A percentile compares a stretch with the other conserved stretches of the same genome.
phyloP scores from a whole-genome alignment of 2,797 vertebrate genomes.

The Thaleichthys pacificus region DNA sequence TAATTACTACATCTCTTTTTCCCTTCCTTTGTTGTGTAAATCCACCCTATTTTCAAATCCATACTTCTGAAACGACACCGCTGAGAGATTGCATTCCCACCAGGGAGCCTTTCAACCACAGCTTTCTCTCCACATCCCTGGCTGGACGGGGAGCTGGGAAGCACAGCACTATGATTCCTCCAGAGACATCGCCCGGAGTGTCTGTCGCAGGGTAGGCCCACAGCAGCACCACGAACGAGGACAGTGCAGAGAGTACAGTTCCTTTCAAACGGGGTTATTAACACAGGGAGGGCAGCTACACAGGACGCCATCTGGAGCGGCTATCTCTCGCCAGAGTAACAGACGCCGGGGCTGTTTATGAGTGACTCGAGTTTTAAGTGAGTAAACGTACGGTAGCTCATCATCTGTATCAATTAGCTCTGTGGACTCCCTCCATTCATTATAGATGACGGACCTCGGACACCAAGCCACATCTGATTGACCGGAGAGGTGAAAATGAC shows the following conservation, averaged over 20 bases:
- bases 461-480: constrained; percentile 12
- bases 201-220: no score
- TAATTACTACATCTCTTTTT: neutral
- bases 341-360: neutral
- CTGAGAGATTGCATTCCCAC: neutral
- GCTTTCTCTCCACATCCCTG: neutral
- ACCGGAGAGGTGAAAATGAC: constrained; percentile 4
- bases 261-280: no score
- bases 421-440: constrained; percentile 1
- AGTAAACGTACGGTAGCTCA: neutral
- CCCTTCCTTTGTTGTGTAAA: constrained; percentile 8
- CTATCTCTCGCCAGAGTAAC: neutral
- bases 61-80: neutral
- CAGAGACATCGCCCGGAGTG: neutral
- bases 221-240: no score
- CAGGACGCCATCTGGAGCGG: neutral
- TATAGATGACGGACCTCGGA: constrained; percentile 12
- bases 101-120: neutral
- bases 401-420: constrained; percentile 2
- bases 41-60: constrained; percentile 6
- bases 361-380: neutral
- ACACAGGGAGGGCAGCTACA: no score
- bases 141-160: no score
- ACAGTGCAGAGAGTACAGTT: no score
- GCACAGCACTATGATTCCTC: neutral